phyloP scores from a whole-genome alignment of 2,888 invertebrate species.

The Galerucella calmariensis region DNA sequence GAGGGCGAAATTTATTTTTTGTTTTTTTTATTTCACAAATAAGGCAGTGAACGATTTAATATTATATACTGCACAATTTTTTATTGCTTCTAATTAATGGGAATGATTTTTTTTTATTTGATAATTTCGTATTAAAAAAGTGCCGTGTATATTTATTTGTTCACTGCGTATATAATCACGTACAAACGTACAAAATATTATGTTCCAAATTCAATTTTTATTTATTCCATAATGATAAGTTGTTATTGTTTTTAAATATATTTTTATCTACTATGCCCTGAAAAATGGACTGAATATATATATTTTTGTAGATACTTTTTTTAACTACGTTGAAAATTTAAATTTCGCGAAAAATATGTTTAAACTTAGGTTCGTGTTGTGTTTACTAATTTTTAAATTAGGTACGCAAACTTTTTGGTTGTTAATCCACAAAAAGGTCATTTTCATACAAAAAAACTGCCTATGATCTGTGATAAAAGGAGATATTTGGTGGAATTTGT shows the following conservation, averaged over 20 bases:
- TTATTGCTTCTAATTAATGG: background rate
- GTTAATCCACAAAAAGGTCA: no score
- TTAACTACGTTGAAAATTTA: background rate
- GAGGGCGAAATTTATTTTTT: conserved; percentile 4
- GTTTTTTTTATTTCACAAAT: conserved; percentile 1
- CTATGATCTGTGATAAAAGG: no score
- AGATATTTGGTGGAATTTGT: no score
- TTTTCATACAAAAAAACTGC: no score
- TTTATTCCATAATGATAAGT: conserved; percentile 47
- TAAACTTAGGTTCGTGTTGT: no score
- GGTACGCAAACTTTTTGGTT: no score
- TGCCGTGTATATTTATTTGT: background rate
- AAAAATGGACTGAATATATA: conserved; percentile 39
- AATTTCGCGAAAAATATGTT: no score
- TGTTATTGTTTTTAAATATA: conserved; percentile 48
- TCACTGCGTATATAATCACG: conserved; percentile 9
- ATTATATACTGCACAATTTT: background rate
- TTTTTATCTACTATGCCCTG: conserved; percentile 41
- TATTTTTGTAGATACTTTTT: conserved; percentile 28
- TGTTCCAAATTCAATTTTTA: conserved; percentile 43
- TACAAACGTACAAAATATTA: conserved; percentile 46
- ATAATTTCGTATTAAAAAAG: background rate
- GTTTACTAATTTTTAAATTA: no score
- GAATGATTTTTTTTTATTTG: background rate
- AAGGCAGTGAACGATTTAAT: background rate